Evolutionary conservation across 2,113 vertebrate species (phyloP), one percentile per base, ranked within the genome.

Genomic region (Crypturellus undulatus): DNA sequence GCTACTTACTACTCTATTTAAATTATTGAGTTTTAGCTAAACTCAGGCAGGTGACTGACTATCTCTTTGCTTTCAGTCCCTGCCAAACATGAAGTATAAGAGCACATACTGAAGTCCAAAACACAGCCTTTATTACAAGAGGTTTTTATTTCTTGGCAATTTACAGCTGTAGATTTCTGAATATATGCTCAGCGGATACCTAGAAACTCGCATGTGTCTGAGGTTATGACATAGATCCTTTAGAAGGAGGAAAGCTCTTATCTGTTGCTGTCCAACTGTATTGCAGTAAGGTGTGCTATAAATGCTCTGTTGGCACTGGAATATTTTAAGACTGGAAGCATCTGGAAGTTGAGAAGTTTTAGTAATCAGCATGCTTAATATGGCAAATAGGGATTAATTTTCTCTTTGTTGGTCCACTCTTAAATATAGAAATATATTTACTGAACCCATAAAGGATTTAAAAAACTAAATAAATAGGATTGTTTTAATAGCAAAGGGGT

Each of bases 131-230:
- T 75, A 20, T 47, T 87, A 52, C 40, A 56, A 10, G 56, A 78
- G 11, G 24, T 42, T 5, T 80, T 86, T 60, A 73, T 47, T 81
- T 84, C 42, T 68, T 54, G 42, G 9, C 65, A 81, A n/a, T 68
- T 87, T 64, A 91, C 17, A 60, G 26, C 13, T 71, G 21, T 32
- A 71, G 70, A 75, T 0, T 1, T 20, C 20, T 78, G 30, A 40
- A 70, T 43, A 34, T 8, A 28, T 0, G 0, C 2, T 26, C 12
- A 84, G 5, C 36, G 17, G 5, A 26, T 81, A 51, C 14, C 30
- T n/a, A 28, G n/a, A 83, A 75, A 69, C 0, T 0, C 21, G 36
- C 14, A 38, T 0, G 1, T 43, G 18, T 72, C 34, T 69, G 64
- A 52, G 6, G 16, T 69, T 43, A 36, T 26, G 68, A 32, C 13